A percentile compares a stretch with the other conserved stretches of the same genome.
Evolutionary conservation across 2,797 vertebrate species (phyloP).

Genomic region (Lutjanus argentimaculatus): DNA sequence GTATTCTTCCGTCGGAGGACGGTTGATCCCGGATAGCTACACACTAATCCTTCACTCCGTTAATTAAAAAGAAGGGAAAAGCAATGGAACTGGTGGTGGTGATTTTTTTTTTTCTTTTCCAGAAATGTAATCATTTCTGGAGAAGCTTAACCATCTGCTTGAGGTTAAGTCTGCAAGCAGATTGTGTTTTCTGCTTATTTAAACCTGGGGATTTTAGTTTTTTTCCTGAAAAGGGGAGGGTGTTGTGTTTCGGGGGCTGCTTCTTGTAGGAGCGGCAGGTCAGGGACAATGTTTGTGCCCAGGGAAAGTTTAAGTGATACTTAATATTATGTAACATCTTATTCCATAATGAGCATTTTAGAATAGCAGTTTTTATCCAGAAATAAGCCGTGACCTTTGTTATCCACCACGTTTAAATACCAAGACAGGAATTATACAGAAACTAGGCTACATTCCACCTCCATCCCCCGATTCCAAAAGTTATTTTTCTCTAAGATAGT

Average conservation of each 20-base stretch:
- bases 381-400: slow-evolving; percentile 30
- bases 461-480: background rate
- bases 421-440: slow-evolving; percentile 19
- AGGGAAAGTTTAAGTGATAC: slow-evolving; percentile 20
- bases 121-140: slow-evolving; percentile 94
- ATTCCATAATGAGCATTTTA: slow-evolving; percentile 4
- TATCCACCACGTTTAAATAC: background rate
- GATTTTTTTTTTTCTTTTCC: slow-evolving; percentile 83
- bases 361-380: slow-evolving; percentile 5
- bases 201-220: slow-evolving; percentile 85
- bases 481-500: slow-evolving; percentile 26
- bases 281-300: slow-evolving; percentile 29
- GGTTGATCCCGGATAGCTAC: slow-evolving; percentile 90
- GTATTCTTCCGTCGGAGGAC: slow-evolving; percentile 88
- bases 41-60: slow-evolving; percentile 92
- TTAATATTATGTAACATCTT: slow-evolving; percentile 7
- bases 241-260: slow-evolving; percentile 49
- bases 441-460: background rate
- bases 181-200: slow-evolving; percentile 89
- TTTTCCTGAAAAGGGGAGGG: slow-evolving; percentile 66
- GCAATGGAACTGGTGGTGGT: slow-evolving; percentile 88
- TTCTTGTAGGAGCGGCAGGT: slow-evolving; percentile 49
- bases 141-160: slow-evolving; percentile 97
- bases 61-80: slow-evolving; percentile 94
- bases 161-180: slow-evolving; percentile 92